Base-by-base conservation (phyloP, 2,113 vertebrate genomes). In the Amphilophus citrinellus region DNA sequence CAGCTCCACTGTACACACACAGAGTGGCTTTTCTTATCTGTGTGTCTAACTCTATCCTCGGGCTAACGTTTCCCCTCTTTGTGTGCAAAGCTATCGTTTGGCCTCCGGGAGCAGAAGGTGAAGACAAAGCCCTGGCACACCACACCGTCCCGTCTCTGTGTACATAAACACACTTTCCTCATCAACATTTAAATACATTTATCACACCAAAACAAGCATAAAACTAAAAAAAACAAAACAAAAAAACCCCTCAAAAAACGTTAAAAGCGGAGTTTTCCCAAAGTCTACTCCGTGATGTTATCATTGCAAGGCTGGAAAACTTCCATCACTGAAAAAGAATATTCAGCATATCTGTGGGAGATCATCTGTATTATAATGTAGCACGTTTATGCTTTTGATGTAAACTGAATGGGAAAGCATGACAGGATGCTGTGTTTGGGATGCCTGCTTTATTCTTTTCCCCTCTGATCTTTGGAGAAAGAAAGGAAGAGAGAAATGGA, bases 121-220 rank as follows among this genome's bases (percentile, higher is more conserved):
- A 82, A 87, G 86, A 79, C 78, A 86, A 71, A 88, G 68, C 78
- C 80, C 37, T 84, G 82, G 83, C 89, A 77, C 57, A 42, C 77
- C 63, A 88, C 62, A 47, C 47, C 0, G 17, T 66, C 73, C 81
- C 82, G 56, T 57, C 88, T 90, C 63, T 39, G 78, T 61, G 60
- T 82, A 66, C 66, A 84, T 62, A 86, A 87, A 91, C 84, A 85
- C 75, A 88, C 79, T 86, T 83, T 76, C 62, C 83, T 82, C 79
- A 91, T 94, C 71, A 91, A 93, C 93, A 91, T 95, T 94, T 87
- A 85, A 94, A 84, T 50, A 50, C 78, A 77, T 58, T 75, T 83
- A 86, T 91, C 86, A 83, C 58, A 35, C n/a, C 15, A 35, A 60
- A 76, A 87, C 75, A 10, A 39, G 39, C 44, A 27, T 57, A 10